Conservation (phyloP, 2,797 vertebrate species). For the Cynopterus sphinx region DNA sequence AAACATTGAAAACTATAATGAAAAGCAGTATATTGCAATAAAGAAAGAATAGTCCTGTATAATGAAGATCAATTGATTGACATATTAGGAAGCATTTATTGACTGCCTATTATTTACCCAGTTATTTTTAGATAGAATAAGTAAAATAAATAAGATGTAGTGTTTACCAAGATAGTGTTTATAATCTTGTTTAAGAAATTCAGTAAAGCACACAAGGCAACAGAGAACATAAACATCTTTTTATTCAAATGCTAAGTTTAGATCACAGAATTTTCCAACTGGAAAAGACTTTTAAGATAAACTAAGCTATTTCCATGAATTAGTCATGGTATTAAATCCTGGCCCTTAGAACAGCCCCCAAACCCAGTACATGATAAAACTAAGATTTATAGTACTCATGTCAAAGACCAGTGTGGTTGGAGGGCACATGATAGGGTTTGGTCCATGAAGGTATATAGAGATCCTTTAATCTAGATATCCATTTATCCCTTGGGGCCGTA, state of each 20-base stretch:
- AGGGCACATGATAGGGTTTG: not conserved
- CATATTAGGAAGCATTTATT: not conserved
- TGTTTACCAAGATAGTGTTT: not conserved
- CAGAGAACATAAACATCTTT: not conserved
- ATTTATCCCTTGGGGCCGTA: not conserved
- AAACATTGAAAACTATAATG: constrained; percentile 10
- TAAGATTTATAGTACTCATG: not conserved
- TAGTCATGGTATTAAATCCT: not conserved
- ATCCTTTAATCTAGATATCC: not conserved
- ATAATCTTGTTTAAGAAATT: not conserved
- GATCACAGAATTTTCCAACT: not conserved
- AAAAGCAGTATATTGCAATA: not conserved
- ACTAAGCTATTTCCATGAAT: not conserved
- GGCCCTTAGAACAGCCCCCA: not conserved
- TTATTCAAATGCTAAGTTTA: not conserved
- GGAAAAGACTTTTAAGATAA: not conserved
- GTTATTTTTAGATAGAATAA: not conserved
- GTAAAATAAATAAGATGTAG: not conserved
- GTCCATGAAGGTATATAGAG: not conserved
- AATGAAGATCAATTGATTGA: not conserved
- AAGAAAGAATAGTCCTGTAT: not conserved
- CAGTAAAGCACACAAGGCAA: not conserved
- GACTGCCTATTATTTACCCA: not conserved
- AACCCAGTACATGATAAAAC: not conserved
- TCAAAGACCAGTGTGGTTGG: not conserved